Evolutionary conservation across 1,140 invertebrate genomes (phyloP).

Genomic region (Theocolax elegans): DNA sequence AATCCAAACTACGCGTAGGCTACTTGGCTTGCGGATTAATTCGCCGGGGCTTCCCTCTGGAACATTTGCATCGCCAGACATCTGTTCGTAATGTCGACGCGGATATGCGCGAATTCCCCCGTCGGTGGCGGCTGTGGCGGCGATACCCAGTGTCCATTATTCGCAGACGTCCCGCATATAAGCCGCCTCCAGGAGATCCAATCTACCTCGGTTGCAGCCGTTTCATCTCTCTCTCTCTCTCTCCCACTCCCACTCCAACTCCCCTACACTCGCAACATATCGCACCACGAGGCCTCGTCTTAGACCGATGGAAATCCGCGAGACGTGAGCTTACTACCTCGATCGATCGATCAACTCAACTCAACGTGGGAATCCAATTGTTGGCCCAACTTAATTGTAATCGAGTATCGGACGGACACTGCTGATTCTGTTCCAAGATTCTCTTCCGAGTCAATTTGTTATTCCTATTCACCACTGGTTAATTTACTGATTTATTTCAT

Average conservation of each 20-base stretch:
- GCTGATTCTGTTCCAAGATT: no score
- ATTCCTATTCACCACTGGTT: no score
- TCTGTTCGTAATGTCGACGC: conserved; percentile 37
- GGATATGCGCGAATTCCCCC: conserved; percentile 30
- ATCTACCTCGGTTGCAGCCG: conserved; percentile 4
- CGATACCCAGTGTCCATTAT: conserved; percentile 39
- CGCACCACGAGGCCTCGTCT: not conserved
- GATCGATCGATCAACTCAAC: not conserved
- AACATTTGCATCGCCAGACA: conserved; percentile 34
- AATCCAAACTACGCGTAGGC: no score
- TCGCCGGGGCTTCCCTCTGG: not conserved
- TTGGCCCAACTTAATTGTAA: not conserved
- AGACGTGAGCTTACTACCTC: not conserved
- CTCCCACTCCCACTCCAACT: no score
- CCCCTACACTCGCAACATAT: not conserved
- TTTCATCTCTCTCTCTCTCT: conserved; percentile 1
- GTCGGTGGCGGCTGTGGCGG: not conserved
- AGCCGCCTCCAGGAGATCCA: conserved; percentile 4
- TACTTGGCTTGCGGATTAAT: no score
- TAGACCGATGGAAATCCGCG: not conserved
- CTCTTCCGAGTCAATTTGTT: no score
- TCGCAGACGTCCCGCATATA: conserved; percentile 30
- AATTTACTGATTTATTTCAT: no score
- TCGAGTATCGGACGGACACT: not conserved
- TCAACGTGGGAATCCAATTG: not conserved